Base-by-base conservation (phyloP, 2,888 invertebrate species). In the Boloria euphrosyne region DNA sequence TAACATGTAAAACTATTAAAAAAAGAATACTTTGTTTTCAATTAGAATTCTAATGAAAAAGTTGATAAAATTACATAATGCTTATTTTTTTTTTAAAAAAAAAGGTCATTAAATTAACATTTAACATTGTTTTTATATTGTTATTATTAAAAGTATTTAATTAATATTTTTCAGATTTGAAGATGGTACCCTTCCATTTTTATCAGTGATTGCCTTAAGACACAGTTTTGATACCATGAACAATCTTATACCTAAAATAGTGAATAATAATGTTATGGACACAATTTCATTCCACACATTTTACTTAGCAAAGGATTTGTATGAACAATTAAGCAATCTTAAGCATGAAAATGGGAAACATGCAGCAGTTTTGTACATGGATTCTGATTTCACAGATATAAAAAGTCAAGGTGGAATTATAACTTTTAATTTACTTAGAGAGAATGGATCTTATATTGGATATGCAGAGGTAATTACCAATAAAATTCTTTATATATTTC, bases 151-250 rank as follows among this genome's bases (percentile, higher is more conserved):
- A 16, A 31, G 16, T 27, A 16, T 31, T 49, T 13, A 18, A 7
- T 13, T 5, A 3, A 31, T 31, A 50, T 43, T 73, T 66, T 90
- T 86, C 85, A 97, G 97, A 74, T 98, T 98, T 89, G 99, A 99
- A 93, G 98, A 99, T 92, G 99, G 99, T 4, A 98, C 99, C 0
- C 76, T 97, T 16, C 93, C 98, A 16, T 99, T 97, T 85, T 89
- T 98, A 53, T 96, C 97, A 22, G 97, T 99, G 70, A 87, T 96
- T 57, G 94, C 96, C 1, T 82, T 99, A 5, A 94, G 95, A 71
- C 95, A 97, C 86, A 98, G 98, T 60, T 96, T 98, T 81, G 95
- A 96, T 65, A 93, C 95, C 5, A 80, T 57, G n/a, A 22, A 46
- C 16, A 46, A 22, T 57, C 46, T 57, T 16, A 93, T 95, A 77